Conservation (phyloP, 2,113 vertebrate species). For the Oncorhynchus tshawytscha region DNA sequence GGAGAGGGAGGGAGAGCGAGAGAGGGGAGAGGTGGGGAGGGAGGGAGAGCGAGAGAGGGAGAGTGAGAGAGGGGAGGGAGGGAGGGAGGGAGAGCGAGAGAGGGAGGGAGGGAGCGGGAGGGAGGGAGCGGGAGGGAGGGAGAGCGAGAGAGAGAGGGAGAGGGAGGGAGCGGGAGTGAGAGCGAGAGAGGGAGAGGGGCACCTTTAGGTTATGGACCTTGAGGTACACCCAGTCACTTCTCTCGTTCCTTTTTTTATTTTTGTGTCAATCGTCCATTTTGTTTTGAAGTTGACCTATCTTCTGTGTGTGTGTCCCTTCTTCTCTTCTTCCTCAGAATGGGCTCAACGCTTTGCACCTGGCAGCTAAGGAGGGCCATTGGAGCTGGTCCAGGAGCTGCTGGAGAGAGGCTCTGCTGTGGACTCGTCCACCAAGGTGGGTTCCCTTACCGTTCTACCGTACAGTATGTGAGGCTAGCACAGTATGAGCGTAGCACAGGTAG, state of each 20-base stretch:
- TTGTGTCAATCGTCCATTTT: not conserved
- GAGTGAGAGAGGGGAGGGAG: no score
- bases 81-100: no score
- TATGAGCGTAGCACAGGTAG: not conserved
- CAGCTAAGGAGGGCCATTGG: slow-evolving; percentile 97
- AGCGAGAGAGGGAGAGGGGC: not conserved
- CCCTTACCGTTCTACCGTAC: not conserved
- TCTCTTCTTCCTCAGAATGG: slow-evolving; percentile 83
- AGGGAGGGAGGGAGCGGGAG: not conserved
- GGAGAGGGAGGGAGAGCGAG: not conserved
- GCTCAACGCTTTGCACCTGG: slow-evolving; percentile 94
- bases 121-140: no score
- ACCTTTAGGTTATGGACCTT: slow-evolving; percentile 5
- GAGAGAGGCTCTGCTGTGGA: slow-evolving; percentile 89
- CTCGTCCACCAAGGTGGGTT: slow-evolving; percentile 90
- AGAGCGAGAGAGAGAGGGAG: no score
- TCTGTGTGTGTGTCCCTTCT: not conserved
- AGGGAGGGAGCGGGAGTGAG: not conserved
- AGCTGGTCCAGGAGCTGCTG: slow-evolving; percentile 94
- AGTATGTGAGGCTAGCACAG: not conserved
- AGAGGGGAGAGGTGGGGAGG: no score
- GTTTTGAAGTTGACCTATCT: slow-evolving; percentile 18
- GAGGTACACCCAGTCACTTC: slow-evolving; percentile 28
- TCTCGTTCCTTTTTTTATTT: not conserved
- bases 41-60: no score